Evolutionary conservation across 92 coral and sea anemone genomes (phyloP), one percentile per base, ranked within the genome.

Genomic region (Diadumene lineata): DNA sequence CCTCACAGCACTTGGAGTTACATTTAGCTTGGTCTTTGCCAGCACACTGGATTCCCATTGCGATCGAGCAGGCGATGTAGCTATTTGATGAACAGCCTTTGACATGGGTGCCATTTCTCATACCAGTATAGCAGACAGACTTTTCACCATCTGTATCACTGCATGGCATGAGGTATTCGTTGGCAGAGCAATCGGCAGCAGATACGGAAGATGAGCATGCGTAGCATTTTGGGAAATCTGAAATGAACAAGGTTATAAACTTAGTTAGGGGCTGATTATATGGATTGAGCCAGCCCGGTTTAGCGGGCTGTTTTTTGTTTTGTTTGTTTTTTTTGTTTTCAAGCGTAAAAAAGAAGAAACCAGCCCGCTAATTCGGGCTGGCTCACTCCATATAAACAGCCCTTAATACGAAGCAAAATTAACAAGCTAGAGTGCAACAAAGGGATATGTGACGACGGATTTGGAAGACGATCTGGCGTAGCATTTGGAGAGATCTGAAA

Each of bases 141-240:
- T 50, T 43, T 3, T 60, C 76, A 13, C 64, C 64, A 9, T 70
- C 76, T 19, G 9, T 31, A n/a, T 51, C 30, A 27, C 61, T 70
- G 65, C 76, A 70, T 50, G 62, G 31, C 44, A 25, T 53, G 64
- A 70, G 17, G 30, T 31, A 48, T 24, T 28, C 16, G n/a, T 70
- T 70, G 43, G 22, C 65, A 0, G 10, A 10, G 76, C 76, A 70
- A 29, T 70, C 76, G 4, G 10, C 38, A 13, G 19, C 26, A 0
- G 76, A 70, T 48, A 9, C 31, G 26, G 50, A 50, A 2, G 76
- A 70, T 8, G 15, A 23, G 64, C 76, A 70, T 63, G 24, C 50
- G 28, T 70, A 17, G 43, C 76, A 70, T 53, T 70, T 70, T 26
- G 76, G 76, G 11, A 11, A 70, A 30, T 70, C 76, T 70, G 43